Evolutionary conservation across 37 sponge, comb jelly and placozoan species (phyloP), one percentile per base, ranked within the genome.

Genomic region (Theonella swinhoei): DNA sequence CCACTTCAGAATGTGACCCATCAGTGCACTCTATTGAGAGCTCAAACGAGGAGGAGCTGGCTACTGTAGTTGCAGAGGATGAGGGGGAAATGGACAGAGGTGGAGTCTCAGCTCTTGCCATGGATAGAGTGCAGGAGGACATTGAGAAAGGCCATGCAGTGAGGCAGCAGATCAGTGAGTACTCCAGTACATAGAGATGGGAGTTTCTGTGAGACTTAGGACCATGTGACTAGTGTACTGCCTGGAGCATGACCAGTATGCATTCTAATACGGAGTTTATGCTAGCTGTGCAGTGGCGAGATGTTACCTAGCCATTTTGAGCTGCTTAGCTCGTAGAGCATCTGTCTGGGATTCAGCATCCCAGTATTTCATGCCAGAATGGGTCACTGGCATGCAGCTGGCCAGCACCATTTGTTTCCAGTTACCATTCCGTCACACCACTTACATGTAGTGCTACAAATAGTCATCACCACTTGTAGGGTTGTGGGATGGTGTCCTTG

Each of bases 401-500:
- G n/a, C n/a, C n/a, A n/a, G n/a, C n/a, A n/a, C n/a, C n/a, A n/a
- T n/a, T n/a, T n/a, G n/a, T n/a, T n/a, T n/a, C n/a, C n/a, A n/a
- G n/a, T n/a, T n/a, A n/a, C n/a, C n/a, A n/a, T n/a, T n/a, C n/a
- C n/a, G n/a, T n/a, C n/a, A n/a, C n/a, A n/a, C n/a, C n/a, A n/a
- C n/a, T n/a, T n/a, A n/a, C n/a, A n/a, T n/a, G n/a, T n/a, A n/a
- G n/a, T n/a, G n/a, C n/a, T n/a, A n/a, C n/a, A n/a, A n/a, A n/a
- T n/a, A n/a, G n/a, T n/a, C n/a, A n/a, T 7, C 70, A 9, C 63
- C 61, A 7, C 34, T 0, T 72, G 24, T 39, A 94, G 95, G 65
- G 28, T 32, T 94, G 36, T 90, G 91, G 88, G 96, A 93, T 62
- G 82, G 91, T 8, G 26, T 93, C 40, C 33, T 96, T 58, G 96